A percentile compares a stretch with the other conserved stretches of the same genome.
These are phyloP conservation scores for Poeciliopsis paucimaculata DNA, from an alignment of 2,797 vertebrate genomes.

Conservation along the genomic window DNA sequence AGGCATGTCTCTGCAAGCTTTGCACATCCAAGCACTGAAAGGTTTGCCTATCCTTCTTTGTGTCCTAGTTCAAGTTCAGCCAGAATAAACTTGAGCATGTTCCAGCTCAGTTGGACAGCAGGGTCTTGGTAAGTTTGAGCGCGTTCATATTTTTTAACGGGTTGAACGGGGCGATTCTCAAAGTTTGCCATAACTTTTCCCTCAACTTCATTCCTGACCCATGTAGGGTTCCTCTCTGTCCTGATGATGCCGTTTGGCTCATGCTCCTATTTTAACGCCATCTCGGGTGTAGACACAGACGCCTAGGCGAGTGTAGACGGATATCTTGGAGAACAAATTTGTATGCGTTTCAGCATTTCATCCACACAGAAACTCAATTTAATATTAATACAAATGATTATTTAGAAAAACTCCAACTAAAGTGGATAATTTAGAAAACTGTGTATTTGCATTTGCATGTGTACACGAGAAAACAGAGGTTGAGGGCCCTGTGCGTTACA, in stretches of 20 bases:
- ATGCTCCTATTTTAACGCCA: neutral
- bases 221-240: neutral
- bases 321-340: too few species aligned
- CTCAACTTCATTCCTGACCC: neutral
- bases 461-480: too few species aligned
- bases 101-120: neutral
- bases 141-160: neutral
- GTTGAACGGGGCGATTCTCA: neutral
- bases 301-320: too few species aligned
- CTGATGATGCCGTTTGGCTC: neutral
- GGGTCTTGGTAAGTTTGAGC: neutral
- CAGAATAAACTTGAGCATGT: neutral
- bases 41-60: neutral
- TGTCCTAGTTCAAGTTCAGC: neutral
- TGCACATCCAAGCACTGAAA: neutral
- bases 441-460: too few species aligned
- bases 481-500: too few species aligned
- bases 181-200: neutral
- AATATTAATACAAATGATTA: too few species aligned
- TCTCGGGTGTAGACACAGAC: neutral
- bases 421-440: too few species aligned
- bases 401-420: too few species aligned
- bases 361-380: too few species aligned
- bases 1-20: neutral
- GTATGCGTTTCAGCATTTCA: too few species aligned